Evolutionary conservation across 1,140 invertebrate genomes (phyloP).

Genomic region (Lepidurus couesii): DNA sequence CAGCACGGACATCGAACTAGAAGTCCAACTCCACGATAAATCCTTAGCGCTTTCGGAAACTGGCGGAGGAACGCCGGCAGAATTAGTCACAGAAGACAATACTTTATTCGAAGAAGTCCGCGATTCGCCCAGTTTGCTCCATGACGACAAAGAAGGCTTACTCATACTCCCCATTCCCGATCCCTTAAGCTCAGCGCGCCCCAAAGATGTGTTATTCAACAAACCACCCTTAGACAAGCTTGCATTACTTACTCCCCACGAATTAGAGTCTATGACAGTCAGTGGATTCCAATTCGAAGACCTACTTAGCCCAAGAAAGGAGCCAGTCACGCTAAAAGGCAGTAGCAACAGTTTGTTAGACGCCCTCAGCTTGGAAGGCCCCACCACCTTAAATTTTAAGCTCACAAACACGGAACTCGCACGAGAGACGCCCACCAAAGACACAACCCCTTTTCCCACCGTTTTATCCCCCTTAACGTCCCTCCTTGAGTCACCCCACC

Average conservation of each 20-base stretch:
- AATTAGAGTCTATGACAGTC: conserved; percentile 29
- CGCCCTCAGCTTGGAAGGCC: neutral
- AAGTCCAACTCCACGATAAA: conserved; percentile 28
- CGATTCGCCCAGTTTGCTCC: conserved; percentile 19
- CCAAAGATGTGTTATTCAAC: neutral
- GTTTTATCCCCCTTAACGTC: neutral
- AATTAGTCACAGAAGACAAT: conserved; percentile 23
- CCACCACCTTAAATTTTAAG: neutral
- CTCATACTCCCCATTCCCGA: neutral
- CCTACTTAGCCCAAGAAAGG: neutral
- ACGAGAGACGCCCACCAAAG: neutral
- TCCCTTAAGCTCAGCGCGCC: neutral
- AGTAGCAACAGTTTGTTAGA: conserved; percentile 11
- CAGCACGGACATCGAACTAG: conserved; percentile 21
- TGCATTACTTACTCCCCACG: conserved; percentile 24
- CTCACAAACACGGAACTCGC: conserved; percentile 10
- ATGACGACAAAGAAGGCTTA: conserved; percentile 27
- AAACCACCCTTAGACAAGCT: conserved; percentile 24
- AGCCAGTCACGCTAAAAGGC: conserved; percentile 24
- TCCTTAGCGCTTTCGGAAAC: conserved; percentile 22
- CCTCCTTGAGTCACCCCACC: neutral
- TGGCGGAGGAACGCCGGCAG: conserved; percentile 7
- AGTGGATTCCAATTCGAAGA: conserved; percentile 22
- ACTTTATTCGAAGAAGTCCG: conserved; percentile 31
- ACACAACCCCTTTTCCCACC: neutral